Percentiles rank a stretch among this genome's conserved stretches.
Conservation (phyloP, 1,140 invertebrate genomes). For the Batillaria attramentaria region DNA sequence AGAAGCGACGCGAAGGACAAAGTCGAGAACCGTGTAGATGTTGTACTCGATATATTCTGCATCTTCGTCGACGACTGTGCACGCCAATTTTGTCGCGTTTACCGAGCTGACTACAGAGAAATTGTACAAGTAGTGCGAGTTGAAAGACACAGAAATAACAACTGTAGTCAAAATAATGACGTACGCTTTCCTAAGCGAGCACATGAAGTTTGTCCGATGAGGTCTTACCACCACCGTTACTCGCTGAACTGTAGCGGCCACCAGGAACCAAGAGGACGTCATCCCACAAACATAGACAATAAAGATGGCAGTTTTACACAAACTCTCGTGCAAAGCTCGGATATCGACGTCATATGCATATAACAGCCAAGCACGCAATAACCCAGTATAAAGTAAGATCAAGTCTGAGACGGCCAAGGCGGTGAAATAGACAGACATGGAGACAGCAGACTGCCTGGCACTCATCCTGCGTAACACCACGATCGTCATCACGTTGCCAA, state of each 20-base stretch:
- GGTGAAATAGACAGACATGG: constrained; percentile 17
- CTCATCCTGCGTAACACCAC: constrained; percentile 27
- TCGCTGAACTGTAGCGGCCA: constrained; percentile 52
- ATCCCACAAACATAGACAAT: constrained; percentile 40
- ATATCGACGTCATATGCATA: constrained; percentile 44
- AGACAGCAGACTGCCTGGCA: too few species aligned
- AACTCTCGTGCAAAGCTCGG: constrained; percentile 14
- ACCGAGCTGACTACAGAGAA: too few species aligned
- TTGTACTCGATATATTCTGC: too few species aligned
- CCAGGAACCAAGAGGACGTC: constrained; percentile 53
- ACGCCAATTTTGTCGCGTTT: too few species aligned
- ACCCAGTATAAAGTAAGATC: constrained; percentile 46
- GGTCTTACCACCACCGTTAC: constrained; percentile 51
- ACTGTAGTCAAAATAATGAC: too few species aligned
- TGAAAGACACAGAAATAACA: too few species aligned
- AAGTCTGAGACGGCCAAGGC: constrained; percentile 48
- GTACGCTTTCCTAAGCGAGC: constrained; percentile 24
- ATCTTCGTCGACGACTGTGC: too few species aligned
- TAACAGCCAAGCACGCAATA: constrained; percentile 47
- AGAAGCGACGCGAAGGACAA: too few species aligned
- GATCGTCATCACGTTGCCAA: constrained; percentile 42
- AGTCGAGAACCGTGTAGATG: too few species aligned
- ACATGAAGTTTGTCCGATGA: constrained; percentile 38
- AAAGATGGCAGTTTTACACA: constrained; percentile 48
- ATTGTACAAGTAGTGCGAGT: too few species aligned